Percentiles rank a stretch among this genome's conserved stretches.
Conservation (phyloP, 1,140 invertebrate genomes). For the Halictus rubicundus region DNA sequence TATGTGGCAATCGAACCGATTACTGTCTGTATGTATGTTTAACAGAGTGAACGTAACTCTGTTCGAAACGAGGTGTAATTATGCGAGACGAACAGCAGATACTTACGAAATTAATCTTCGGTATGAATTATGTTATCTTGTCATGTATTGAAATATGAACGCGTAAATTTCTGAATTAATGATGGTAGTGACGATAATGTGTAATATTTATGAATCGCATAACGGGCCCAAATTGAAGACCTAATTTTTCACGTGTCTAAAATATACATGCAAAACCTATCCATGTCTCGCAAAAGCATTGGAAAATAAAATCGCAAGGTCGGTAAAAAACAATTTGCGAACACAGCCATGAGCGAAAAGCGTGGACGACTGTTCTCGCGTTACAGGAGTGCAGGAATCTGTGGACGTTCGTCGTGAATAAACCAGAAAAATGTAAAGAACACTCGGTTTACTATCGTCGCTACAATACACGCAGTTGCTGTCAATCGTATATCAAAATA, state of each 20-base stretch:
- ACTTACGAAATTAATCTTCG: no score
- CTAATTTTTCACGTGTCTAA: no score
- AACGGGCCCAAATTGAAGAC: no score
- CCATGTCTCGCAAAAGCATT: no score
- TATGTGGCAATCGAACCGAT: background rate
- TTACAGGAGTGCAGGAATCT: background rate
- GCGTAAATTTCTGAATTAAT: background rate
- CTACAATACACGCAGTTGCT: constrained; percentile 31
- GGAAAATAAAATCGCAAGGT: no score
- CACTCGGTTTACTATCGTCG: constrained; percentile 26
- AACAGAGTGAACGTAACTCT: background rate
- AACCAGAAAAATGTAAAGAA: constrained; percentile 4
- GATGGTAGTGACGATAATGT: no score
- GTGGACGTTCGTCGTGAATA: background rate
- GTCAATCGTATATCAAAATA: constrained; percentile 61
- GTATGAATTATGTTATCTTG: no score
- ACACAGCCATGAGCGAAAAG: background rate
- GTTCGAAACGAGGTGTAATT: background rate
- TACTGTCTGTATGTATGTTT: background rate
- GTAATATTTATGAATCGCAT: no score
- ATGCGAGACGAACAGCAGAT: background rate
- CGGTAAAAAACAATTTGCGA: background rate
- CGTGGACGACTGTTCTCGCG: background rate
- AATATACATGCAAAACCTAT: no score
- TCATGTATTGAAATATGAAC: no score